These are phyloP conservation scores for Didymodactylos carnosus DNA, from an alignment of 2,888 invertebrate species.

Conservation along the genomic window DNA sequence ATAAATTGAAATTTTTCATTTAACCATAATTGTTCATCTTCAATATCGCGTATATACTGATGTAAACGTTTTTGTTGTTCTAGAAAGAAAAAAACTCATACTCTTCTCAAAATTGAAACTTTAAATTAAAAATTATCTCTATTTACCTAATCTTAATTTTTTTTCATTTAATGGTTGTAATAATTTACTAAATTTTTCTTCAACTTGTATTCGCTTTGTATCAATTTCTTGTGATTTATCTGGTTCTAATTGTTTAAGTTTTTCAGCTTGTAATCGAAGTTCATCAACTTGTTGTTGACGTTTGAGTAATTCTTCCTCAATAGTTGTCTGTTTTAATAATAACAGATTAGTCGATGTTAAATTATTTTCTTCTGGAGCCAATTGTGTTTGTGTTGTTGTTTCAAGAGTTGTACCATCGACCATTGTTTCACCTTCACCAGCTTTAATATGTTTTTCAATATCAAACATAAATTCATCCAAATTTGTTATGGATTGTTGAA, in stretches of 20 bases:
- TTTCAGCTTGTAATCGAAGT: constrained; percentile 79
- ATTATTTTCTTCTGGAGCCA: constrained; percentile 44
- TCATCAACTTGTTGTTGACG: constrained; percentile 59
- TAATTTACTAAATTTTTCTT: constrained; percentile 76
- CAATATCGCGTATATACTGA: constrained; percentile 81
- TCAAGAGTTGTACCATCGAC: background rate
- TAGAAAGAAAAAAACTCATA: too few species aligned
- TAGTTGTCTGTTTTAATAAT: constrained; percentile 85
- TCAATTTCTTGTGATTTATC: constrained; percentile 88
- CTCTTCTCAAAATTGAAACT: too few species aligned
- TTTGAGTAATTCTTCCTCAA: constrained; percentile 38
- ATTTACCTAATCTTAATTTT: constrained; percentile 53
- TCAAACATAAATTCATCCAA: constrained; percentile 98
- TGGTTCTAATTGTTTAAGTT: constrained; percentile 75
- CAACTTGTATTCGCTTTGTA: constrained; percentile 74
- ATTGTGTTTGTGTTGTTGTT: background rate
- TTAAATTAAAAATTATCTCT: too few species aligned
- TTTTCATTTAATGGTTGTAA: constrained; percentile 76
- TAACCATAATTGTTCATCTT: constrained; percentile 95
- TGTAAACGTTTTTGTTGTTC: constrained; percentile 68
- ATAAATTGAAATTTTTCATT: constrained; percentile 49
- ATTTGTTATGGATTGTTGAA: constrained; percentile 91
- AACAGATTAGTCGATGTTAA: constrained; percentile 92
- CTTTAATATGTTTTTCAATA: constrained; percentile 61
- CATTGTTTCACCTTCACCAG: background rate